Base-by-base conservation (phyloP, 2,888 invertebrate genomes). In the Oscheius sp. region DNA sequence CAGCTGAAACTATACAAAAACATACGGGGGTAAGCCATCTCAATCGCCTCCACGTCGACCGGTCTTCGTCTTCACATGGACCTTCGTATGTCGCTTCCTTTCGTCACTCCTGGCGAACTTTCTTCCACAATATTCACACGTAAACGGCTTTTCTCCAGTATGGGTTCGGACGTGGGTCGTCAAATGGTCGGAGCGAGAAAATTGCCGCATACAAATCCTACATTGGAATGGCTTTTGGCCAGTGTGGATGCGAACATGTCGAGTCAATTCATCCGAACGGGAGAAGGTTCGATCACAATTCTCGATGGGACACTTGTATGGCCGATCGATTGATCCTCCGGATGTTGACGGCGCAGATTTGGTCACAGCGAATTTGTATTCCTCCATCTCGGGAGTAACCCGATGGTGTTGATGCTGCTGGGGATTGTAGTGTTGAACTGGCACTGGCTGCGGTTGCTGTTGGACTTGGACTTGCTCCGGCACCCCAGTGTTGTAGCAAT, bases 11-110 rank as follows among this genome's bases (percentile, higher is more conserved):
- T 23, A 12, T 12, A 17, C 15, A 42, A 42, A 42, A 42, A 6
- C n/a, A 8, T 12, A 52, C 27, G 29, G 27, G n/a, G 27, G 29
- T 27, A 48, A 20, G n/a, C 10, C 17, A 3, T 10, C n/a, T 34
- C 34, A 55, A 4, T 55, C 55, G n/a, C n/a, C 37, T 34, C 55
- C 55, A 34, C 55, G 55, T 6, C 55, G 55, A 8, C 55, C 55
- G 20, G 33, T 27, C 61, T 61, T 68, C 61, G 50, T 48, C 39
- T 68, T 68, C 61, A 68, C 75, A 61, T 78, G 78, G 25, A 98
- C 97, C 89, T 98, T 98, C 71, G 96, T 95, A 89, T 99, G 98
- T 75, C 98, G 91, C 89, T 98, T 99, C 90, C 97, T 96, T 90
- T 98, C 98, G 89, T 98, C 98, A 80, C 95, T 95, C 73, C 80